Conservation (phyloP, 2,113 vertebrate species). For the Sander vitreus region DNA sequence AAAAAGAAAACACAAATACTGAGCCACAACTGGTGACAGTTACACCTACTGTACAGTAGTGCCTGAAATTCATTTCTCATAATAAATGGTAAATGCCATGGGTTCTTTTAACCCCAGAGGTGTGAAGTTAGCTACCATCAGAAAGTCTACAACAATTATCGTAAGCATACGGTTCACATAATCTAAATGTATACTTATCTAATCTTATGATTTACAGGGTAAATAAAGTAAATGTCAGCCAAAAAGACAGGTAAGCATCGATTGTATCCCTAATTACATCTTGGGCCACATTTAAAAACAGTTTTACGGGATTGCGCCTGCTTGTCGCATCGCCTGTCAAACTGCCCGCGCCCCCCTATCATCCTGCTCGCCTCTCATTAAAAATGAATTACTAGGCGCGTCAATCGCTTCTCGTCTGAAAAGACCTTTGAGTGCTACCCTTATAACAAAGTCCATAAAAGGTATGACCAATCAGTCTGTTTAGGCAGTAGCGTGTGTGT, state of each 20-base stretch:
- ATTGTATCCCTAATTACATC: neutral
- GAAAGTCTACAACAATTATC: neutral
- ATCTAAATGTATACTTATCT: neutral
- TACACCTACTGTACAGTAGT: neutral
- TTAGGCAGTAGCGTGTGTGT: too few species aligned
- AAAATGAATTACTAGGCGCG: too few species aligned
- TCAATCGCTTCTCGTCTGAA: too few species aligned
- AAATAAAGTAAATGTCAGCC: neutral
- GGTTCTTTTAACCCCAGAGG: neutral
- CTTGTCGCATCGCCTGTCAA: too few species aligned
- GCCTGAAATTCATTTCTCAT: too few species aligned
- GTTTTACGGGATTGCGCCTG: too few species aligned
- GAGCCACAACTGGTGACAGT: neutral
- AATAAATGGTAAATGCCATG: neutral
- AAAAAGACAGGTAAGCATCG: neutral
- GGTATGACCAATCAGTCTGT: too few species aligned
- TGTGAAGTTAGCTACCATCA: neutral
- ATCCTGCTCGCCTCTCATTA: too few species aligned
- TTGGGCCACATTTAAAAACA: neutral
- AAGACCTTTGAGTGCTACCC: too few species aligned
- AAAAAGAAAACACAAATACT: neutral
- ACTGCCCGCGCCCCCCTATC: too few species aligned
- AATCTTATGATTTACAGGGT: neutral
- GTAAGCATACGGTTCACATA: neutral
- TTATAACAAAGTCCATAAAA: too few species aligned